These are phyloP conservation scores for Tigriopus japonicus DNA, from an alignment of 1,140 invertebrate genomes.

Conservation along the genomic window DNA sequence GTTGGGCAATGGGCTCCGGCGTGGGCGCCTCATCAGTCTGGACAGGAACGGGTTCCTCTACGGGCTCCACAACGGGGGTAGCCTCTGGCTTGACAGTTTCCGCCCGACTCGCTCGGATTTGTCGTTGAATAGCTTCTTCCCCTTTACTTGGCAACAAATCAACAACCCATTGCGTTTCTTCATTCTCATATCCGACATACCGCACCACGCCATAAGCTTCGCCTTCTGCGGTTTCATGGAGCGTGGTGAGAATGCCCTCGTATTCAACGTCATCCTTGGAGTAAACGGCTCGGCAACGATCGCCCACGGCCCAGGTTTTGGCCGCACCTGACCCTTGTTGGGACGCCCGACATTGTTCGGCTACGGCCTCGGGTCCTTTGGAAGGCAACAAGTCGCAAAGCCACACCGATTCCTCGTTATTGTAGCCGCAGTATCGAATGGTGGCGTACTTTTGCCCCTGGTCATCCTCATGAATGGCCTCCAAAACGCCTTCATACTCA, in stretches of 20 bases:
- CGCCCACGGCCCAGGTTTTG: background rate
- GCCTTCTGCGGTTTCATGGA: background rate
- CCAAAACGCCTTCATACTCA: background rate
- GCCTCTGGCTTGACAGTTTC: no score
- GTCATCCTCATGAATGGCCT: background rate
- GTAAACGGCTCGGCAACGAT: background rate
- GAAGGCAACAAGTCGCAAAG: background rate
- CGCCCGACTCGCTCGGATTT: slow-evolving; percentile 23
- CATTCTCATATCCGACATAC: background rate
- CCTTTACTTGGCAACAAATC: background rate
- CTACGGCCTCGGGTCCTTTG: background rate
- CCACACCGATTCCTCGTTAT: background rate
- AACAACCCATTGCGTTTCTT: background rate
- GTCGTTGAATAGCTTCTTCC: background rate
- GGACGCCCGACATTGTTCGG: background rate
- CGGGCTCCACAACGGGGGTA: no score
- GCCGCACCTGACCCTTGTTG: background rate
- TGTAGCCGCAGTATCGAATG: background rate
- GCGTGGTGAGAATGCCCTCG: background rate
- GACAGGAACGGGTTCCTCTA: no score
- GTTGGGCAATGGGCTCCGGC: no score
- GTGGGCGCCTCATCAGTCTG: no score
- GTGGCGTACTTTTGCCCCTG: background rate
- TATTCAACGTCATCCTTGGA: background rate
- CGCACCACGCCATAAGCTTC: background rate